Conservation (phyloP, 2,888 invertebrate species). For the Synergus umbraculus region DNA sequence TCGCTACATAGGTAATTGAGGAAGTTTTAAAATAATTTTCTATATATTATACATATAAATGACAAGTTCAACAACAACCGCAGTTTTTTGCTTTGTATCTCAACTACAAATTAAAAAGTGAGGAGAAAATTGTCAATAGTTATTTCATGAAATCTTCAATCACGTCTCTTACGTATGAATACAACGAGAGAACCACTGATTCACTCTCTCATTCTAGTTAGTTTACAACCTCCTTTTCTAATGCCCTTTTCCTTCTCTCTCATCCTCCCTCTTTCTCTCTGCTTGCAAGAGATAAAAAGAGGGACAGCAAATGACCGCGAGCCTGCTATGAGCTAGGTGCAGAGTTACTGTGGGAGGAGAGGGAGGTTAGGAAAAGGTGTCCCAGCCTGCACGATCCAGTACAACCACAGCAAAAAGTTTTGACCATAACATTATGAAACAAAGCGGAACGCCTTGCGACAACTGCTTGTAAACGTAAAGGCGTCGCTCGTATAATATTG, state of each 20-base stretch:
- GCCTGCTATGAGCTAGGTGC: background rate
- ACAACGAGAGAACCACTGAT: background rate
- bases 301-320: background rate
- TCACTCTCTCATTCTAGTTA: background rate
- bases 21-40: too few species aligned
- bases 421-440: slow-evolving; percentile 47
- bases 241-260: background rate
- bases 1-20: too few species aligned
- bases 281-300: background rate
- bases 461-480: background rate
- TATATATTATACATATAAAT: background rate
- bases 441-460: background rate
- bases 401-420: slow-evolving; percentile 50
- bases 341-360: slow-evolving; percentile 40
- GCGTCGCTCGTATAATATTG: too few species aligned
- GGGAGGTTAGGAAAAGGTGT: slow-evolving; percentile 53
- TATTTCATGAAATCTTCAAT: background rate
- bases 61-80: background rate
- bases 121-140: background rate
- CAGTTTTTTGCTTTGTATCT: too few species aligned
- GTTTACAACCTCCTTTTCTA: background rate
- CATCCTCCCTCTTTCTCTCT: background rate
- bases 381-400: slow-evolving; percentile 53
- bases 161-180: too few species aligned
- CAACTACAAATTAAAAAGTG: too few species aligned